These are phyloP conservation scores for Indri indri DNA, from an alignment of 2,113 vertebrate species.

Conservation along the genomic window DNA sequence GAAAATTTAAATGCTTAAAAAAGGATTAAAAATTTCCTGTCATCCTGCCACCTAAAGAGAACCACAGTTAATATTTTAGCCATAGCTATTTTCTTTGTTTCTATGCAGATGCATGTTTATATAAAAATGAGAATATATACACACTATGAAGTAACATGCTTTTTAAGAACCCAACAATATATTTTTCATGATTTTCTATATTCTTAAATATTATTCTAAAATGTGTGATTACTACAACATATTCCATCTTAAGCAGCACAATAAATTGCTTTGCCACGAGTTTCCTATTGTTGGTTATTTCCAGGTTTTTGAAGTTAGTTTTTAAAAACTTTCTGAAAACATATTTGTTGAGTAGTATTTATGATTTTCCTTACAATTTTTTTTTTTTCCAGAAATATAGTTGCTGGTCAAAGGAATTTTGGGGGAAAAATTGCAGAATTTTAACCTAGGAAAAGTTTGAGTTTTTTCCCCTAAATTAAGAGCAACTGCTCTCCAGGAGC, in stretches of 20 bases:
- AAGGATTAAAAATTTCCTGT: background rate
- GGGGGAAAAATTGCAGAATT: background rate
- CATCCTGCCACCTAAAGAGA: background rate
- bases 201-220: conserved; percentile 28
- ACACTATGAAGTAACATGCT: background rate
- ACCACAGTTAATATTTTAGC: background rate
- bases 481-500: background rate
- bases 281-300: background rate
- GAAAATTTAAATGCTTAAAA: background rate
- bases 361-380: background rate
- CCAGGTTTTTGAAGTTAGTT: conserved; percentile 19
- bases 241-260: background rate
- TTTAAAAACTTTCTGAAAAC: background rate
- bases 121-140: background rate
- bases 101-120: background rate
- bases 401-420: background rate
- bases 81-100: conserved; percentile 6
- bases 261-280: background rate
- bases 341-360: conserved; percentile 1
- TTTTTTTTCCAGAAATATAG: background rate
- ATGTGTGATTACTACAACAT: background rate
- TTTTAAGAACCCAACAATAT: background rate
- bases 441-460: conserved; percentile 30
- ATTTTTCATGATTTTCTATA: background rate
- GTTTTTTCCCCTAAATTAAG: background rate